These are phyloP conservation scores for Actinia equina DNA, from an alignment of 64 coral and sea anemone species.

Conservation along the genomic window DNA sequence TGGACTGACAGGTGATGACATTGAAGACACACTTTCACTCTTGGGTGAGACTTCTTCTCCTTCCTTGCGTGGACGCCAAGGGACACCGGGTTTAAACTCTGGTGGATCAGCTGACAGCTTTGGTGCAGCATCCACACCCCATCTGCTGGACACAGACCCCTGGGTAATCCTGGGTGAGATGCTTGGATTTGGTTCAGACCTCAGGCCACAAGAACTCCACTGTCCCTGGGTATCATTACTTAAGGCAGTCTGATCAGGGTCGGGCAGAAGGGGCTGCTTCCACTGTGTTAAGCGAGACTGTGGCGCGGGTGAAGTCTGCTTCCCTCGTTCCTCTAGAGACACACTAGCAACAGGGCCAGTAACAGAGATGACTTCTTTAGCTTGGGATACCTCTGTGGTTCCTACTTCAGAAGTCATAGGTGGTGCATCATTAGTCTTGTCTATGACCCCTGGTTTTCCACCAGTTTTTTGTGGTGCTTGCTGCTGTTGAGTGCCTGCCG, in stretches of 20 bases:
- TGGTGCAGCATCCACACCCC: slow-evolving; percentile 91
- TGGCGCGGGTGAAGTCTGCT: slow-evolving; percentile 65
- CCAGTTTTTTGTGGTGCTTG: slow-evolving; percentile 11
- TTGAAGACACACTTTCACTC: background rate
- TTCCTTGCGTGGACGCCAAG: slow-evolving; percentile 72
- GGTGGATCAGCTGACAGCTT: slow-evolving; percentile 98
- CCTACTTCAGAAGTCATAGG: slow-evolving; percentile 35
- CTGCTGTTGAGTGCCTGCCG: slow-evolving; percentile 4
- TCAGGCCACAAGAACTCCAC: background rate
- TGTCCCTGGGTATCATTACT: slow-evolving; percentile 1
- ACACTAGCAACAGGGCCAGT: slow-evolving; percentile 31
- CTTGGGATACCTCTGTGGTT: slow-evolving; percentile 37
- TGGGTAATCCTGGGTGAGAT: slow-evolving; percentile 59
- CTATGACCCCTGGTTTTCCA: slow-evolving; percentile 46
- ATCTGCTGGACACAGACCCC: slow-evolving; percentile 90
- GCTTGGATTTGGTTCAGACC: slow-evolving; percentile 21
- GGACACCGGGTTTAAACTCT: slow-evolving; percentile 99
- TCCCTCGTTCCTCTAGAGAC: slow-evolving; percentile 54
- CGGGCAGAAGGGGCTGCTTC: slow-evolving; percentile 80
- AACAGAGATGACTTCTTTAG: slow-evolving; percentile 36
- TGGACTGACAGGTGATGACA: background rate
- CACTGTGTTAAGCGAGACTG: slow-evolving; percentile 87
- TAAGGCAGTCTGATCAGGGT: slow-evolving; percentile 19
- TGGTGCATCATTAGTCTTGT: slow-evolving; percentile 20
- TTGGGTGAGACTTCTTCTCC: slow-evolving; percentile 39